Percentiles rank a stretch among this genome's conserved stretches.
These are phyloP conservation scores for Drosophila neotestacea DNA, from an alignment of 2,888 invertebrate species.

Conservation along the genomic window DNA sequence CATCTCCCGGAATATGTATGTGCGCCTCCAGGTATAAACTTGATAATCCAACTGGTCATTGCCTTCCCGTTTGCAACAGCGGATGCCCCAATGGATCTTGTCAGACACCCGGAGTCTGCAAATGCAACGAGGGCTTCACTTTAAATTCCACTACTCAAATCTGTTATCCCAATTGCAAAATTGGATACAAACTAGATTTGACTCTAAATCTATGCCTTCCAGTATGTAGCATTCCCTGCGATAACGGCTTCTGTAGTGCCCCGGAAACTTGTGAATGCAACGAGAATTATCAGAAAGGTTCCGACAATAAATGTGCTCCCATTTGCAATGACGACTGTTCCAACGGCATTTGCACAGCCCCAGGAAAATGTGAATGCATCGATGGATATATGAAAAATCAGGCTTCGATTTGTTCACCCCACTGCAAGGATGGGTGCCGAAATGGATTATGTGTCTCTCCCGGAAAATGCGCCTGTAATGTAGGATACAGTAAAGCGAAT, in stretches of 20 bases:
- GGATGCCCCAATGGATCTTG: slow-evolving; percentile 82
- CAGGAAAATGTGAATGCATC: slow-evolving; percentile 89
- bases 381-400: slow-evolving; percentile 84
- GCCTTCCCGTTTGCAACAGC: slow-evolving; percentile 74
- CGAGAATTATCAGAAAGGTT: slow-evolving; percentile 26
- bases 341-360: slow-evolving; percentile 87
- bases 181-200: slow-evolving; percentile 36
- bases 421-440: slow-evolving; percentile 19
- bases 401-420: slow-evolving; percentile 78
- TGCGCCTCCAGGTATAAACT: slow-evolving; percentile 60
- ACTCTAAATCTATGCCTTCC: slow-evolving; percentile 47
- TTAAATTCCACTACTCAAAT: slow-evolving; percentile 68
- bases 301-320: slow-evolving; percentile 43
- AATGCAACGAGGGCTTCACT: slow-evolving; percentile 86
- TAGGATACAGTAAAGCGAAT: background rate
- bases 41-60: slow-evolving; percentile 54
- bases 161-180: slow-evolving; percentile 75
- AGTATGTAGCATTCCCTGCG: slow-evolving; percentile 50
- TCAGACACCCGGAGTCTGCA: slow-evolving; percentile 87
- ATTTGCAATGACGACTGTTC: slow-evolving; percentile 67
- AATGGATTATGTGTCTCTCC: slow-evolving; percentile 12
- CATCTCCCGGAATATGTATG: slow-evolving; percentile 70
- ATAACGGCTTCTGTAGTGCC: slow-evolving; percentile 57
- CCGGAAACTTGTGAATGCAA: slow-evolving; percentile 56
- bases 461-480: background rate